A percentile compares a stretch with the other conserved stretches of the same genome.
phyloP scores from a whole-genome alignment of 2,888 invertebrate species.

The Athalia circularis region DNA sequence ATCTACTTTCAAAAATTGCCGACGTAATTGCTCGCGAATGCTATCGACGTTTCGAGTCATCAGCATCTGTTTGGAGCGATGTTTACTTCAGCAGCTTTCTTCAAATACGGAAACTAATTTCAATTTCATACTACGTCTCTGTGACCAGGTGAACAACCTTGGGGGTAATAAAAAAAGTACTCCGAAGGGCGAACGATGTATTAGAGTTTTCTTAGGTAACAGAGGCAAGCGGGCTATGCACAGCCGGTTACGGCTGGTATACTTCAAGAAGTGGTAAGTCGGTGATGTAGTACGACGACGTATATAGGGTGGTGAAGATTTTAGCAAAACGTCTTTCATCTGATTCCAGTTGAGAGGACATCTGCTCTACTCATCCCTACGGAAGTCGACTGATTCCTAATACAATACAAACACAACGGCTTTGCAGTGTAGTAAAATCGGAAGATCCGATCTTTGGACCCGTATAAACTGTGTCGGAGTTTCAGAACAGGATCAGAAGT shows the following conservation, averaged over 20 bases:
- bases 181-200: too few relatives aligned
- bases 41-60: too few relatives aligned
- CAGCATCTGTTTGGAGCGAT: too few relatives aligned
- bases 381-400: conserved; percentile 62
- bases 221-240: too few relatives aligned
- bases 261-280: neutral
- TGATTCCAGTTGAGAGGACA: conserved; percentile 63
- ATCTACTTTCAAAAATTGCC: neutral
- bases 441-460: conserved; percentile 58
- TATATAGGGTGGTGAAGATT: conserved; percentile 16
- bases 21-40: too few relatives aligned
- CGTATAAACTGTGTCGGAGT: conserved; percentile 50
- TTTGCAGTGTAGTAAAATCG: conserved; percentile 61
- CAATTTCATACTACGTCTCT: too few relatives aligned
- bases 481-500: conserved; percentile 44
- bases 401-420: conserved; percentile 62
- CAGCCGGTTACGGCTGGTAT: neutral
- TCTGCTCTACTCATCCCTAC: conserved; percentile 49
- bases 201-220: too few relatives aligned
- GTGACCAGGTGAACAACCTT: too few relatives aligned
- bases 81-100: too few relatives aligned
- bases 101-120: too few relatives aligned
- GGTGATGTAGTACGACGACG: neutral
- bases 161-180: too few relatives aligned
- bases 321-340: conserved; percentile 61